A percentile compares a stretch with the other conserved stretches of the same genome.
Conservation (phyloP, 1,140 invertebrate species). For the Aphaenogaster rudis region DNA sequence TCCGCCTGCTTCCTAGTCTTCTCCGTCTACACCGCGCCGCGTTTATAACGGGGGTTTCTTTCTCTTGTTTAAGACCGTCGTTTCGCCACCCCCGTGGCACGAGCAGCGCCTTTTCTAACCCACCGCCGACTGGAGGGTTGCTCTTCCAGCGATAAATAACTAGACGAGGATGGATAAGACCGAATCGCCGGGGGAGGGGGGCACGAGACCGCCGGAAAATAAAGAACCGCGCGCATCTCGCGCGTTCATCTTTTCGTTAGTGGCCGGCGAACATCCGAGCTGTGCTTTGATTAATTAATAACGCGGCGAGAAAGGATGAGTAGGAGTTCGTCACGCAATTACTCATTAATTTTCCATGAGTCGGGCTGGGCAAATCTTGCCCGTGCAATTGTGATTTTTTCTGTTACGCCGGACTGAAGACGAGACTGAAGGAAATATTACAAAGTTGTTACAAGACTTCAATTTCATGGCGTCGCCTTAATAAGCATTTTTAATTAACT, state of each 20-base stretch:
- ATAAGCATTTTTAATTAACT: slow-evolving; percentile 29
- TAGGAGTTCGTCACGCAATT: slow-evolving; percentile 27
- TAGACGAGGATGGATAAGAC: slow-evolving; percentile 44
- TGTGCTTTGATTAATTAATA: slow-evolving; percentile 57
- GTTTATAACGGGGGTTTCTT: slow-evolving; percentile 47
- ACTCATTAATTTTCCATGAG: slow-evolving; percentile 27
- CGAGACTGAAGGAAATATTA: not conserved
- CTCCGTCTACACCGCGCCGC: slow-evolving; percentile 11
- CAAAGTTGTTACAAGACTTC: not conserved
- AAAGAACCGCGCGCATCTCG: slow-evolving; percentile 38
- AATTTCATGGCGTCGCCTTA: not conserved
- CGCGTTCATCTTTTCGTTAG: slow-evolving; percentile 6
- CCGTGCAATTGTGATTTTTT: slow-evolving; percentile 4
- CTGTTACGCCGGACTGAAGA: not conserved
- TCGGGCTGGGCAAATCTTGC: slow-evolving; percentile 11
- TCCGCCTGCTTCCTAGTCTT: not conserved
- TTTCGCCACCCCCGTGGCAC: slow-evolving; percentile 58
- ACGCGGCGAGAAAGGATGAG: slow-evolving; percentile 15
- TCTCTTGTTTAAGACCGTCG: slow-evolving; percentile 61
- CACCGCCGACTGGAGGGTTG: not conserved
- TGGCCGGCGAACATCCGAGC: not conserved
- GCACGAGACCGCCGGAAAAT: slow-evolving; percentile 34
- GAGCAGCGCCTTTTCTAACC: slow-evolving; percentile 20
- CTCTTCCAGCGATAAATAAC: slow-evolving; percentile 67
- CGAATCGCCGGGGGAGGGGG: not conserved